Conservation (phyloP, 2,113 vertebrate genomes). For the Prionailurus bengalensis region DNA sequence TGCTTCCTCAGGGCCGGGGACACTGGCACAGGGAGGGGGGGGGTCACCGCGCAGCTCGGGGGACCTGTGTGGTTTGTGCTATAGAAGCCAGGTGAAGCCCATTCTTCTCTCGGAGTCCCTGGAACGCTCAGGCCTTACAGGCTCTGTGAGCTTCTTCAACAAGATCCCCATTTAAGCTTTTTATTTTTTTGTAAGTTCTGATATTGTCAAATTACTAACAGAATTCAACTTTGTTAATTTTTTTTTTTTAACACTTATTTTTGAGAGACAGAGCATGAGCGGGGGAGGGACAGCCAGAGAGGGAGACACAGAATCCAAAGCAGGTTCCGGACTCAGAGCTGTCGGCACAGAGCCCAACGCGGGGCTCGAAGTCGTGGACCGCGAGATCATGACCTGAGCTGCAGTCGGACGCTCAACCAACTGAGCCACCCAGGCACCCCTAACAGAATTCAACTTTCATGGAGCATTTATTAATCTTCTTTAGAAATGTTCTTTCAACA, state of each 20-base stretch:
- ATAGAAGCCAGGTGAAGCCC: neutral
- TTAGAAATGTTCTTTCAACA: neutral
- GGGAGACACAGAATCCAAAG: no score
- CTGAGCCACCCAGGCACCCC: no score
- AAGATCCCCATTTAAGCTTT: neutral
- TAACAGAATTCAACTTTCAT: neutral
- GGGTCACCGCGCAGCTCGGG: rapidly evolving
- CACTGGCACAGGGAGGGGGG: neutral
- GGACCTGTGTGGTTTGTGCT: neutral
- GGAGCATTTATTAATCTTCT: neutral
- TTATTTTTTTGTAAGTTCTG: neutral
- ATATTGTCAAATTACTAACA: neutral
- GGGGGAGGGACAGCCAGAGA: no score
- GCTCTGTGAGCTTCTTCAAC: neutral
- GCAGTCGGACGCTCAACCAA: no score
- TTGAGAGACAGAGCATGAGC: no score
- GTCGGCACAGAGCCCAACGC: no score
- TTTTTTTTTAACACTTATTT: no score
- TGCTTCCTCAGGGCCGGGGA: neutral
- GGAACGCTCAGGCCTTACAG: neutral
- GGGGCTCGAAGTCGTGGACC: no score
- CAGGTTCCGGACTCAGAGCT: no score
- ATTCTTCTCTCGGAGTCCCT: neutral
- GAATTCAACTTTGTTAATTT: neutral
- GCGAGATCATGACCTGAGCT: no score